These are phyloP conservation scores for Picus viridis DNA, from an alignment of 2,797 vertebrate species.

Conservation along the genomic window DNA sequence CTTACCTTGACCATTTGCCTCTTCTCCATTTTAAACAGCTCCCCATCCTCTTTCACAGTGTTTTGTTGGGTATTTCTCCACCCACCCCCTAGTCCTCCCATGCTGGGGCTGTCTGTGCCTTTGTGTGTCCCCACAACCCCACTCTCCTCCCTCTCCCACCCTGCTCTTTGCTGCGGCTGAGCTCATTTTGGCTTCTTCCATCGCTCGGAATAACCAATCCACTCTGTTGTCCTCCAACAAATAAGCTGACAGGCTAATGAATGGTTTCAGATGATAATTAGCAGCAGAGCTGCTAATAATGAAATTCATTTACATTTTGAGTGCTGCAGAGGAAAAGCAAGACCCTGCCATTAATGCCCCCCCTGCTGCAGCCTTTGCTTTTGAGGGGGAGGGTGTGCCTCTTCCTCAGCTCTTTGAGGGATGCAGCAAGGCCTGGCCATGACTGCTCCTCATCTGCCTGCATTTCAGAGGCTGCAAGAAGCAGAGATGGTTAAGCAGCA, in stretches of 20 bases:
- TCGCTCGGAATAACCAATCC: constrained; percentile 7
- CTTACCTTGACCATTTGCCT: not conserved
- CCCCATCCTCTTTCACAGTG: not conserved
- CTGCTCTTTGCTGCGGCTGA: not conserved
- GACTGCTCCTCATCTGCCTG: not conserved
- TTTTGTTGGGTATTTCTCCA: too few species aligned
- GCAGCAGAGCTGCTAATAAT: constrained; percentile 78
- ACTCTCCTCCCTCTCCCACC: not conserved
- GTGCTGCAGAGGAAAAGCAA: constrained; percentile 58
- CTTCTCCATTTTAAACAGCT: not conserved
- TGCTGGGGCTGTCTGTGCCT: not conserved
- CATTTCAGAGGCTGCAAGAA: constrained; percentile 3
- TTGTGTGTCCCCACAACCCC: not conserved
- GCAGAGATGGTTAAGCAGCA: constrained; percentile 31
- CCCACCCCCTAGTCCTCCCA: too few species aligned
- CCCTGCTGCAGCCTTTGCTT: not conserved
- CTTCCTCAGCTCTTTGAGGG: not conserved
- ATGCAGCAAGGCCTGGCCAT: not conserved
- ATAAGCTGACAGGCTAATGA: constrained; percentile 80
- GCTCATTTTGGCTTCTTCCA: constrained; percentile 45
- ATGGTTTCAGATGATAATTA: constrained; percentile 80
- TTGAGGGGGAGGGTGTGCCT: not conserved
- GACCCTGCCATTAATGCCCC: not conserved
- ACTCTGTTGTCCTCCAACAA: constrained; percentile 66
- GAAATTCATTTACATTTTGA: constrained; percentile 81